phyloP scores from a whole-genome alignment of 2,113 vertebrate species.

The Percina caprodes region DNA sequence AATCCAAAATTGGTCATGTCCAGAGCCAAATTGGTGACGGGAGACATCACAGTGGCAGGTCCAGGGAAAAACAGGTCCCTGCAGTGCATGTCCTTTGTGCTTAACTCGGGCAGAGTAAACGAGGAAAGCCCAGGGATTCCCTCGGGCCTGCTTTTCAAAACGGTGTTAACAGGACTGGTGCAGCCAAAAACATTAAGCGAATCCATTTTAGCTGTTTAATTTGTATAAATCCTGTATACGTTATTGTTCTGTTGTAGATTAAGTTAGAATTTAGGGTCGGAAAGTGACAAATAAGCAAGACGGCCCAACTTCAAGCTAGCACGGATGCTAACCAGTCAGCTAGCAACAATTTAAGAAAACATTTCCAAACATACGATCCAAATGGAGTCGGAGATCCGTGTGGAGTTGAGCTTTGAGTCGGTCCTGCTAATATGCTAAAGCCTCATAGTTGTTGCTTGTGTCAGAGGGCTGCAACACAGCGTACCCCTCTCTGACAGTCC shows the following conservation, averaged over 20 bases:
- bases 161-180: constrained; percentile 57
- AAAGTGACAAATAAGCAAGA: constrained; percentile 30
- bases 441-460: constrained; percentile 39
- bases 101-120: constrained; percentile 56
- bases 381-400: constrained; percentile 9
- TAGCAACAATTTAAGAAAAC: constrained; percentile 33
- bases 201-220: constrained; percentile 70
- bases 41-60: constrained; percentile 83
- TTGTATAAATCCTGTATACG: background rate
- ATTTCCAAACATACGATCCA: constrained; percentile 30
- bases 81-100: constrained; percentile 66
- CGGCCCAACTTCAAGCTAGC: constrained; percentile 53
- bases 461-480: constrained; percentile 51
- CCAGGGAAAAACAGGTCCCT: constrained; percentile 82
- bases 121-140: constrained; percentile 65
- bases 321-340: constrained; percentile 63
- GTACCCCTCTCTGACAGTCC: constrained; percentile 59
- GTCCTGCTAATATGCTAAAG: constrained; percentile 2
- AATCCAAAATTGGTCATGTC: constrained; percentile 89
- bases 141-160: constrained; percentile 63
- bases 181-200: constrained; percentile 20
- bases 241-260: background rate
- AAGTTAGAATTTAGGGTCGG: background rate
- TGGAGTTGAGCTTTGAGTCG: constrained; percentile 15
- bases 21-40: constrained; percentile 88